phyloP scores from a whole-genome alignment of 2,113 vertebrate species.

The Struthidea cinerea region DNA sequence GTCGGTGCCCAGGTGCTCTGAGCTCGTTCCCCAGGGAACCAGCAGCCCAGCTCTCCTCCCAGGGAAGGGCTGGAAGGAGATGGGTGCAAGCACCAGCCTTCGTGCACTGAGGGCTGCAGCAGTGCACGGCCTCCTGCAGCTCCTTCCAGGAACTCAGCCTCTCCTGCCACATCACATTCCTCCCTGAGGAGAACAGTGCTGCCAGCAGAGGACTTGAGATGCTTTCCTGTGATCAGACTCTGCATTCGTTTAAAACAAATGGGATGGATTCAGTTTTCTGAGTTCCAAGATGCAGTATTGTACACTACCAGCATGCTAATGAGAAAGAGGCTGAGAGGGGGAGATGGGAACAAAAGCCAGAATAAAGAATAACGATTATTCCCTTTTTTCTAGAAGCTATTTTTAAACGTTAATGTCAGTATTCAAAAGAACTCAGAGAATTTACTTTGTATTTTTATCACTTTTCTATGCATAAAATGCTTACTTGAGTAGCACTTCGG shows the following conservation, averaged over 20 bases:
- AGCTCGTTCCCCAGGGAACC: background rate
- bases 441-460: background rate
- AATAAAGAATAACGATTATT: background rate
- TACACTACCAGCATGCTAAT: background rate
- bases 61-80: background rate
- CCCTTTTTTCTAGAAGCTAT: background rate
- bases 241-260: background rate
- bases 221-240: background rate
- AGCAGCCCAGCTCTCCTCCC: background rate
- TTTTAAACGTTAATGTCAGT: background rate
- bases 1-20: background rate
- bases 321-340: background rate
- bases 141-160: background rate
- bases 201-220: background rate
- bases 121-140: background rate
- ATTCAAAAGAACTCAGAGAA: background rate
- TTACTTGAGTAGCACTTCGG: background rate
- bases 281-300: background rate
- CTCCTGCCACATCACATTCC: background rate
- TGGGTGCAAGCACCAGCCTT: rapidly evolving
- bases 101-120: background rate
- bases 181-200: background rate
- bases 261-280: background rate
- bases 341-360: background rate
- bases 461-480: background rate